phyloP scores from a whole-genome alignment of 2,888 invertebrate genomes.

The Galerucella calmariensis region DNA sequence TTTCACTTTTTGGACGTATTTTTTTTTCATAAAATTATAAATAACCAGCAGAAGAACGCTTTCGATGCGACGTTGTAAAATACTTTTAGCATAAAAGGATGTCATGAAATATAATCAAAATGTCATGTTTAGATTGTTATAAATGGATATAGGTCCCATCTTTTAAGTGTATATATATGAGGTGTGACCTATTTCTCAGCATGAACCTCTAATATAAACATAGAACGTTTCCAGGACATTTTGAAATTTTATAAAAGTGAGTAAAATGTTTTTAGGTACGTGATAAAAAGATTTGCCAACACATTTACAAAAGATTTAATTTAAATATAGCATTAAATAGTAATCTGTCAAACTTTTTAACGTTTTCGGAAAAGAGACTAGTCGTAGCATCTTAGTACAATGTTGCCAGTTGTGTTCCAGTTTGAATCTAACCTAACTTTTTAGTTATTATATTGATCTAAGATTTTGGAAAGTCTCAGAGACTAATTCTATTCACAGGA shows the following conservation, averaged over 20 bases:
- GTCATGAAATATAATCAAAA: conserved; percentile 39
- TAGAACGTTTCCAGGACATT: conserved; percentile 22
- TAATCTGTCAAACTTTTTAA: no score
- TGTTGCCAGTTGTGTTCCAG: no score
- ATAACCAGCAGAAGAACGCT: neutral
- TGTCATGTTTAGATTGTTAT: conserved; percentile 47
- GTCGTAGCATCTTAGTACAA: no score
- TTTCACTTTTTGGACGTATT: neutral
- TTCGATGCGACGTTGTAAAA: neutral
- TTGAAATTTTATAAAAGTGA: conserved; percentile 19
- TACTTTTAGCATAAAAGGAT: conserved; percentile 3
- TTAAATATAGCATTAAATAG: no score
- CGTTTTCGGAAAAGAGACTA: no score
- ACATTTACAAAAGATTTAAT: no score
- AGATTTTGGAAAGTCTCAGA: no score
- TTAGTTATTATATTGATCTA: no score
- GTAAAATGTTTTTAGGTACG: conserved; percentile 1
- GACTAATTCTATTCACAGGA: no score
- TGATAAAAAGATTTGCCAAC: no score
- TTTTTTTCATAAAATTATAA: neutral
- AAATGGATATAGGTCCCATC: conserved; percentile 35
- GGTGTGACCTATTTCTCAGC: conserved; percentile 22
- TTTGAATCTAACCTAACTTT: no score
- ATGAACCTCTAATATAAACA: conserved; percentile 23
- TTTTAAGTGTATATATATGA: conserved; percentile 19